Conservation (phyloP, 2,888 invertebrate species). For the Tethea ocularis region DNA sequence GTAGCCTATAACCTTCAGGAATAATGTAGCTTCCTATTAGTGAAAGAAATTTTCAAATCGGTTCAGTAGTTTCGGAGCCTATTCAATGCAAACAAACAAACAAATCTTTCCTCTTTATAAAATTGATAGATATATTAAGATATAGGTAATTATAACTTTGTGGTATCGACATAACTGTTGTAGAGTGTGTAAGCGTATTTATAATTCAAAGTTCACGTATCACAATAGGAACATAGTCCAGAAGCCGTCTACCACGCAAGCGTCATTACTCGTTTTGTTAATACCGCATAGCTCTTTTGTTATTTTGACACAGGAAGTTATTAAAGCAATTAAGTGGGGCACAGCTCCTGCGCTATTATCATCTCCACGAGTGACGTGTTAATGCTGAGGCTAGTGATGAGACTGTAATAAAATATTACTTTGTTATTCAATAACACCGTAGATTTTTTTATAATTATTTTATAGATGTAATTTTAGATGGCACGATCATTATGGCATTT, state of each 20-base stretch:
- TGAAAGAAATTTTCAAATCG: no score
- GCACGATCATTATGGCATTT: no score
- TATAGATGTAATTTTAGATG: neutral
- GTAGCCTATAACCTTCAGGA: no score
- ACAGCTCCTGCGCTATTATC: slow-evolving; percentile 80
- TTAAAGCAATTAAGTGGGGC: slow-evolving; percentile 83
- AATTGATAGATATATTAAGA: no score
- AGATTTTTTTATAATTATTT: neutral
- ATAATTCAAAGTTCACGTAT: slow-evolving; percentile 29
- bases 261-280: slow-evolving; percentile 74
- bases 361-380: slow-evolving; percentile 81
- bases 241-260: slow-evolving; percentile 53
- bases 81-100: no score
- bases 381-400: slow-evolving; percentile 73
- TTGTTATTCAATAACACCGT: neutral
- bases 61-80: no score
- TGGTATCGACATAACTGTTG: neutral
- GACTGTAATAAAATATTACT: slow-evolving; percentile 26
- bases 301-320: slow-evolving; percentile 85
- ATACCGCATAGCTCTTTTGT: slow-evolving; percentile 79
- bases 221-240: slow-evolving; percentile 54
- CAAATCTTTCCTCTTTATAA: no score
- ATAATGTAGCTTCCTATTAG: no score
- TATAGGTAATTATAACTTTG: no score
- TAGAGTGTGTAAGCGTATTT: slow-evolving; percentile 10